Evolutionary conservation across 2,113 vertebrate species (phyloP).

Genomic region (Alectura lathami): DNA sequence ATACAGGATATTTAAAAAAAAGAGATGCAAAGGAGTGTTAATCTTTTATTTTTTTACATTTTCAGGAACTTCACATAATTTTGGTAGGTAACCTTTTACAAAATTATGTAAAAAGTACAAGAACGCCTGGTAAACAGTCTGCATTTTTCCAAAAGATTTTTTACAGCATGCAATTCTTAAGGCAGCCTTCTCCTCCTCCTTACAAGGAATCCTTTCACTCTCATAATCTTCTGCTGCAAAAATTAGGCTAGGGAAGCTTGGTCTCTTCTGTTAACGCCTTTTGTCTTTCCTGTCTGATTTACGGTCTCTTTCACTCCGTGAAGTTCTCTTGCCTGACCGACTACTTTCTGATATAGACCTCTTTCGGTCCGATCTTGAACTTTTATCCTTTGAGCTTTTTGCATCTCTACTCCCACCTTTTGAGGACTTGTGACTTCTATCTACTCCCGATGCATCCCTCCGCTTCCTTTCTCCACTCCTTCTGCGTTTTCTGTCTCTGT

Average conservation of each 20-base stretch:
- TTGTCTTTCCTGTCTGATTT: conserved; percentile 98
- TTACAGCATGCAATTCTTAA: conserved; percentile 87
- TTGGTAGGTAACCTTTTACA: conserved; percentile 84
- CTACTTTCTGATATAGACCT: conserved; percentile 89
- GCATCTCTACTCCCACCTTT: conserved; percentile 86
- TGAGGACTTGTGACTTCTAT: conserved; percentile 86
- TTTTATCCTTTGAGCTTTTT: conserved; percentile 91
- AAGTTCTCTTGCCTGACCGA: conserved; percentile 85
- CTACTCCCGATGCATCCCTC: conserved; percentile 82
- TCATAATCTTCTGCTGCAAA: conserved; percentile 83
- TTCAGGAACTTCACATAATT: conserved; percentile 81
- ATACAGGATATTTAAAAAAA: conserved; percentile 79
- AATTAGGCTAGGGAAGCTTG: conserved; percentile 79
- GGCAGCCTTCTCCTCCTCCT: conserved; percentile 83
- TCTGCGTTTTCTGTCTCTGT: conserved; percentile 84
- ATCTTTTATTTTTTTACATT: conserved; percentile 83
- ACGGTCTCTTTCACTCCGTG: conserved; percentile 91
- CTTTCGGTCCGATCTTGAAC: conserved; percentile 86
- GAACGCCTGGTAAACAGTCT: conserved; percentile 82
- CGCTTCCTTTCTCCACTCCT: conserved; percentile 83
- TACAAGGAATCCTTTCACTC: conserved; percentile 80
- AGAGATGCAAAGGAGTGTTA: conserved; percentile 79
- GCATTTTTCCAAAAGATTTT: conserved; percentile 83
- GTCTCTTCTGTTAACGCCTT: conserved; percentile 88
- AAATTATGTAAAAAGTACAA: conserved; percentile 86